Evolutionary conservation across 2,113 vertebrate species (phyloP).

Genomic region (Falcunculus frontatus): DNA sequence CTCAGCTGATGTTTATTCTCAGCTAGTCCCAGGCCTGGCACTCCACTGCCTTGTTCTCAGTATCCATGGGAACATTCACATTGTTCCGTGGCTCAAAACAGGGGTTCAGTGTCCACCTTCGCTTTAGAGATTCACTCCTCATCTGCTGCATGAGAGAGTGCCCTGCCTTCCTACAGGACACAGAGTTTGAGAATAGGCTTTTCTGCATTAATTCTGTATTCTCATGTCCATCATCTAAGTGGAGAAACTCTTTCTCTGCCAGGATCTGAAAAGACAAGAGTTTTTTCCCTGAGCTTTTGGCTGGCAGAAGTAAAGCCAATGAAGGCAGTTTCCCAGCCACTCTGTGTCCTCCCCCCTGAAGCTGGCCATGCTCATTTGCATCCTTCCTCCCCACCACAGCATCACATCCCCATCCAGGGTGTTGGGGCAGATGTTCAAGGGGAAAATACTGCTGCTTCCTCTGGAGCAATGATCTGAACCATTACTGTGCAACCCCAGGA

Average conservation of each 20-base stretch:
- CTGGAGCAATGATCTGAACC: neutral
- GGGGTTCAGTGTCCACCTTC: constrained; percentile 40
- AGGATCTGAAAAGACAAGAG: neutral
- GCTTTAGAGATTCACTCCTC: neutral
- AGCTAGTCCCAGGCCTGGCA: neutral
- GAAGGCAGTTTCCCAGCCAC: neutral
- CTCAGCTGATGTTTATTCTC: constrained; percentile 26
- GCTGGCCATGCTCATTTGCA: neutral
- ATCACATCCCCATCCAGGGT: neutral
- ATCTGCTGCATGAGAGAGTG: neutral
- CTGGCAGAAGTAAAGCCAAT: neutral
- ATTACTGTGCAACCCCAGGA: neutral
- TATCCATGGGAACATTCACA: constrained; percentile 46
- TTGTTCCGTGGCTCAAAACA: neutral
- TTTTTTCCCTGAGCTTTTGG: neutral
- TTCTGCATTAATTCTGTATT: neutral
- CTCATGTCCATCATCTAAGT: neutral
- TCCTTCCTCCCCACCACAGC: neutral
- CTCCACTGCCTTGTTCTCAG: constrained; percentile 16
- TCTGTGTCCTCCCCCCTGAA: neutral
- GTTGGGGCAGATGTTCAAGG: neutral
- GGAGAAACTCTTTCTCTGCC: neutral
- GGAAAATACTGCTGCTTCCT: neutral
- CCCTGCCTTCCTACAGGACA: neutral
- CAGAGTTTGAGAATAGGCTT: neutral